A percentile compares a stretch with the other conserved stretches of the same genome.
Evolutionary conservation across 2,113 vertebrate species (phyloP).

Genomic region (Corythoichthys intestinalis): DNA sequence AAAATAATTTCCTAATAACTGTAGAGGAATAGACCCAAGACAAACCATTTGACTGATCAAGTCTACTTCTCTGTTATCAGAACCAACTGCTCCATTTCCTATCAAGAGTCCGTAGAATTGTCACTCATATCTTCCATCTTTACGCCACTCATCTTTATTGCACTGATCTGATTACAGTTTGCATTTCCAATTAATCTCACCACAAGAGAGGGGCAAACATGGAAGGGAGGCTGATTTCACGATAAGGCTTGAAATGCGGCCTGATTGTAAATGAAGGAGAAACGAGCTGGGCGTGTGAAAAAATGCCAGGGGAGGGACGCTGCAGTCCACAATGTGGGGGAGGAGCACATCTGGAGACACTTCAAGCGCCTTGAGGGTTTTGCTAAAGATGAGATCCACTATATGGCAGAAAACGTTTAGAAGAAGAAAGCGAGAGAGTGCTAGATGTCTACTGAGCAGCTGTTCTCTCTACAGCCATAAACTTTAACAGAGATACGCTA

Average conservation of each 20-base stretch:
- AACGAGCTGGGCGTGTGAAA: slow-evolving; percentile 21
- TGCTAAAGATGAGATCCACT: slow-evolving; percentile 40
- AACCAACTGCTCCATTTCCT: slow-evolving; percentile 32
- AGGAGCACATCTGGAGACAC: slow-evolving; percentile 63
- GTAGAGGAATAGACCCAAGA: slow-evolving; percentile 25
- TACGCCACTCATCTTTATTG: slow-evolving; percentile 52
- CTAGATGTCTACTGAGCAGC: slow-evolving; percentile 37
- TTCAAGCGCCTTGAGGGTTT: slow-evolving; percentile 55
- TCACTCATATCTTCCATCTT: slow-evolving; percentile 45
- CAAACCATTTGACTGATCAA: slow-evolving; percentile 38
- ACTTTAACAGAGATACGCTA: background rate
- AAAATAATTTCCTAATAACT: slow-evolving; percentile 38
- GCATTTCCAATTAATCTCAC: slow-evolving; percentile 49
- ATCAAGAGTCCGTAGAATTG: slow-evolving; percentile 34
- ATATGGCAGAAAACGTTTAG: slow-evolving; percentile 8
- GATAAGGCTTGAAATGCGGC: slow-evolving; percentile 41
- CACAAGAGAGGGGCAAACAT: slow-evolving; percentile 6
- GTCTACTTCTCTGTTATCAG: slow-evolving; percentile 32
- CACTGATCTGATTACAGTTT: slow-evolving; percentile 56
- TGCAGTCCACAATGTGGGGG: slow-evolving; percentile 28
- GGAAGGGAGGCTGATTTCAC: slow-evolving; percentile 32
- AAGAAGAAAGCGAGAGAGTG: background rate
- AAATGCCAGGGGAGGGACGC: slow-evolving; percentile 29
- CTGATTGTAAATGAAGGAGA: slow-evolving; percentile 55
- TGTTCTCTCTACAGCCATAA: slow-evolving; percentile 45